Conservation (phyloP, 2,797 vertebrate species). For the Manis pentadactyla region DNA sequence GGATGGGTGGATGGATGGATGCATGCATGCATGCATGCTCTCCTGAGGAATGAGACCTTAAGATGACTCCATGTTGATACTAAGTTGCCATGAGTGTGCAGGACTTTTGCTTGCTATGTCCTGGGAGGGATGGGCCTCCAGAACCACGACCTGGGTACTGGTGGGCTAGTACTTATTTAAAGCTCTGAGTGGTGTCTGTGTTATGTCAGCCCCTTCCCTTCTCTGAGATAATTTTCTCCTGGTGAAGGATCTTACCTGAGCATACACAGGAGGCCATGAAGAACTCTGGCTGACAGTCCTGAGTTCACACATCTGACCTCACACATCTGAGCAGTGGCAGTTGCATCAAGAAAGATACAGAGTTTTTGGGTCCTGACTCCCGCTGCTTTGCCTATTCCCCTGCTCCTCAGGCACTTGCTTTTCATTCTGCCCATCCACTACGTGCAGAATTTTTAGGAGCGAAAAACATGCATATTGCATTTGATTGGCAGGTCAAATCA, state of each 20-base stretch:
- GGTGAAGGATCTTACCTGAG: neutral
- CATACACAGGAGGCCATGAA: rapidly evolving
- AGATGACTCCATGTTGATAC: neutral
- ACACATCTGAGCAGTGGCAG: neutral
- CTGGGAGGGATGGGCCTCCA: neutral
- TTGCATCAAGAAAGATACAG: neutral
- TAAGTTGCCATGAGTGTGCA: neutral
- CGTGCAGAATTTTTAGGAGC: no score
- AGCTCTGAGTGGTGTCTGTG: neutral
- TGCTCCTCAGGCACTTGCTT: neutral
- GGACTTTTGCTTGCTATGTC: neutral
- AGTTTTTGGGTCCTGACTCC: rapidly evolving
- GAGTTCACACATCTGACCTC: neutral
- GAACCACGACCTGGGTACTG: neutral
- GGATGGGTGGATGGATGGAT: neutral
- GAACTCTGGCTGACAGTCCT: neutral
- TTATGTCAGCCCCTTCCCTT: neutral
- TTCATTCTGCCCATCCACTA: no score
- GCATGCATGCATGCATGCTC: neutral
- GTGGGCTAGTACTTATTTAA: neutral
- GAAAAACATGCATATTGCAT: no score
- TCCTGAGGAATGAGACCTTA: neutral
- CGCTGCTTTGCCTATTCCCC: neutral
- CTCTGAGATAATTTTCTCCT: neutral
- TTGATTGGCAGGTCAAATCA: neutral